A percentile compares a stretch with the other conserved stretches of the same genome.
These are phyloP conservation scores for Bellardia bayeri DNA, from an alignment of 2,888 invertebrate species.

Conservation along the genomic window DNA sequence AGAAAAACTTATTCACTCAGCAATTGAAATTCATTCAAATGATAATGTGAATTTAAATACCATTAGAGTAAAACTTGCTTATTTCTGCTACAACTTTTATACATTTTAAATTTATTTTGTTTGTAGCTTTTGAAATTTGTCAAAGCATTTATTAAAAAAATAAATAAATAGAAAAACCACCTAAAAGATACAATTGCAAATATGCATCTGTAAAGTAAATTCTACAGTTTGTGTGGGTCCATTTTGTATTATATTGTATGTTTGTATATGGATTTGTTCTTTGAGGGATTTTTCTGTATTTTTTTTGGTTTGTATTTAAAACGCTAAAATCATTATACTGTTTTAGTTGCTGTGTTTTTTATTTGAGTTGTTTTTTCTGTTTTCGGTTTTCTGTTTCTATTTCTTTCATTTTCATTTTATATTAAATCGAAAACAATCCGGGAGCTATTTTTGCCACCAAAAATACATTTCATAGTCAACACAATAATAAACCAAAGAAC, in stretches of 20 bases:
- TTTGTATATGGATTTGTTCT: slow-evolving; percentile 41
- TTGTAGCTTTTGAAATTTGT: slow-evolving; percentile 44
- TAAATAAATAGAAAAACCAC: slow-evolving; percentile 15
- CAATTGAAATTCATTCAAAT: too few relatives aligned
- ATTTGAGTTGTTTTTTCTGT: background rate
- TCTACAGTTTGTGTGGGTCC: slow-evolving; percentile 13
- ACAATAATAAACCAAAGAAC: slow-evolving; percentile 53
- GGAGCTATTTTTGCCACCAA: slow-evolving; percentile 82
- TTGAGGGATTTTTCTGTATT: slow-evolving; percentile 42
- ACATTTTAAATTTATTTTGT: slow-evolving; percentile 19
- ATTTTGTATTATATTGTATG: slow-evolving; percentile 39
- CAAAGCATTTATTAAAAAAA: slow-evolving; percentile 26
- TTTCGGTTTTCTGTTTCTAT: too few relatives aligned
- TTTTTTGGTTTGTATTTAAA: slow-evolving; percentile 39
- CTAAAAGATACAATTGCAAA: slow-evolving; percentile 45
- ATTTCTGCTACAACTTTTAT: background rate
- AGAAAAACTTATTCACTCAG: too few relatives aligned
- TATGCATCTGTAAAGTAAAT: slow-evolving; percentile 29
- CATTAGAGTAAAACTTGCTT: background rate
- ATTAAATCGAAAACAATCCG: slow-evolving; percentile 77
- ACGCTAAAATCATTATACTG: slow-evolving; percentile 64
- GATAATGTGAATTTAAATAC: too few relatives aligned
- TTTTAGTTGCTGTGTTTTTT: slow-evolving; percentile 55
- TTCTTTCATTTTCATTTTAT: slow-evolving; percentile 64
- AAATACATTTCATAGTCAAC: slow-evolving; percentile 81